Conservation (phyloP, 1,140 invertebrate species). For the Heliconius congener region DNA sequence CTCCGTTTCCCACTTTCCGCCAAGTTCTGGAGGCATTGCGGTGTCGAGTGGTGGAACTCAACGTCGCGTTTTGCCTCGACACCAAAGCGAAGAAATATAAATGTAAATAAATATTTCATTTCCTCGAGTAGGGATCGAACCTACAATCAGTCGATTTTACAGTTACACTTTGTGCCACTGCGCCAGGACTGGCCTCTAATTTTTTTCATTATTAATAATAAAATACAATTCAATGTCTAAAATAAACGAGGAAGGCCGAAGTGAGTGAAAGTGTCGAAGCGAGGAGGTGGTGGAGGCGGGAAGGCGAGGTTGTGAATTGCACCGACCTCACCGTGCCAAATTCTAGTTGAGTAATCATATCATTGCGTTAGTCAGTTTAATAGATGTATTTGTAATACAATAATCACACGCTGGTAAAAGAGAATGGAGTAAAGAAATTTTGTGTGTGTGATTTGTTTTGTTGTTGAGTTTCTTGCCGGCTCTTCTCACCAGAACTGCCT, state of each 20-base stretch:
- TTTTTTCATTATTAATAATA: background rate
- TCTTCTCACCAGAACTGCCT: too few species aligned
- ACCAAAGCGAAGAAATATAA: too few species aligned
- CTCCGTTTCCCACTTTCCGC: too few species aligned
- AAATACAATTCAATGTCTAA: background rate
- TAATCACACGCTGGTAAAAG: slow-evolving; percentile 5
- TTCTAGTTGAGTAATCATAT: slow-evolving; percentile 68
- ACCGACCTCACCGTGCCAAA: slow-evolving; percentile 63
- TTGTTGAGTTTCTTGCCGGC: too few species aligned
- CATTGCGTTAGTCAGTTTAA: slow-evolving; percentile 57
- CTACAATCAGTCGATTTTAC: too few species aligned
- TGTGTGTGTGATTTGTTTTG: background rate
- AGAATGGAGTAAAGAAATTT: background rate
- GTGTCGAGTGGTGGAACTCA: too few species aligned
- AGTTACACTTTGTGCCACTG: too few species aligned
- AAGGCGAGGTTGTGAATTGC: slow-evolving; percentile 69
- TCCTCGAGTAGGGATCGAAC: too few species aligned
- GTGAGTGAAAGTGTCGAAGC: slow-evolving; percentile 65
- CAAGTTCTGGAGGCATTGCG: too few species aligned
- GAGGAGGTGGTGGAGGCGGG: slow-evolving; percentile 37
- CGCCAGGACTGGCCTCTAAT: too few species aligned
- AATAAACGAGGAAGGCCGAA: slow-evolving; percentile 53
- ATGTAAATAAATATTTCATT: too few species aligned
- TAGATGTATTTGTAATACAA: slow-evolving; percentile 24
- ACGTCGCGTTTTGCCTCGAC: too few species aligned